Base-by-base conservation (phyloP, 2,113 vertebrate species). In the Tricholaema leucomelas region DNA sequence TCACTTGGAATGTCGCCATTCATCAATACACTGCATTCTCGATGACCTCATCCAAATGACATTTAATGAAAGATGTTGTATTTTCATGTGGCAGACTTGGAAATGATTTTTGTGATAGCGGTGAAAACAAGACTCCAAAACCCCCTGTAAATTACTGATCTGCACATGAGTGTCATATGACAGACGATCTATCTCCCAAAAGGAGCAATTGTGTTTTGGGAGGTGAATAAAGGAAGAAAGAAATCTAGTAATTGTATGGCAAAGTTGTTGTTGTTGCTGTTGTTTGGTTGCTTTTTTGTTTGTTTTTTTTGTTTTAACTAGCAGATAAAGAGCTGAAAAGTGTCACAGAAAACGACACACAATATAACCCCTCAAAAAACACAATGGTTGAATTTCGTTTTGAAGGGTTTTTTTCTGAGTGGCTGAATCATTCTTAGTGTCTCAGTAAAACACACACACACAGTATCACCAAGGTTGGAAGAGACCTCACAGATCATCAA, bases 31-130 rank as follows among this genome's bases (percentile, higher is more conserved):
- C 14, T 36, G 28, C 24, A 23, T 81, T 78, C 65, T 50, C 40
- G 82, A 78, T 91, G 93, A 95, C 70, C 88, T 66, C 90, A 81
- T 87, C 56, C 66, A 75, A 90, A 59, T 84, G 90, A 79, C 74
- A 88, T 90, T 90, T 93, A 84, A 59, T 91, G 67, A 93, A 91
- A 72, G 61, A 63, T 20, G 21, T 50, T 70, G 35, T 44, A 30
- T 90, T 92, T 94, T 92, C 83, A 88, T 87, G 40, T 59, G 36
- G 59, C 70, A 93, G 44, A 10, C 70, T 84, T 61, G 33, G 54
- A 72, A 88, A 90, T 27, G 19, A 81, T 66, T 93, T 86, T 67
- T 52, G 36, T 63, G 70, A 69, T 31, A 87, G 59, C 50, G 46
- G 35, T 28, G 74, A 82, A 88, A 95, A 88, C 40, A 91, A 84